Evolutionary conservation across 2,113 vertebrate genomes (phyloP).

Genomic region (Pomatostomus ruficeps): DNA sequence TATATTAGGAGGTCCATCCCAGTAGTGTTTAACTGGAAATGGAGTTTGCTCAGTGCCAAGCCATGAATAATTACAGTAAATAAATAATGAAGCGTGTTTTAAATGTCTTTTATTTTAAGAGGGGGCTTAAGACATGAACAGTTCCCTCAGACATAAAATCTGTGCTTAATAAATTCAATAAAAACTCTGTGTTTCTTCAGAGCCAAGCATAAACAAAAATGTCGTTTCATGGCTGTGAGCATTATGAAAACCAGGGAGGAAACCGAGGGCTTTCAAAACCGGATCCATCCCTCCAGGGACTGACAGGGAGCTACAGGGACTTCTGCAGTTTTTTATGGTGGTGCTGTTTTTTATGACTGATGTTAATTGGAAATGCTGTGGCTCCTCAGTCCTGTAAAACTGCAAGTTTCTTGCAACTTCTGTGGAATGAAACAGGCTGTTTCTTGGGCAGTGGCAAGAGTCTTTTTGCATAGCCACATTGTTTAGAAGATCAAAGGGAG

Average conservation of each 20-base stretch:
- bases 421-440: background rate
- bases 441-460: background rate
- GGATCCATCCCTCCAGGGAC: background rate
- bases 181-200: background rate
- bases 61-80: conserved; percentile 1
- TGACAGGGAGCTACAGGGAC: background rate
- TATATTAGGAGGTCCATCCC: background rate
- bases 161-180: background rate
- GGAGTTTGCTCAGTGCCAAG: background rate
- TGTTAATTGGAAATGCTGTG: background rate
- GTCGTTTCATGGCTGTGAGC: background rate
- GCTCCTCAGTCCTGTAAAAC: background rate
- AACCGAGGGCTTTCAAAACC: background rate
- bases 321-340: background rate
- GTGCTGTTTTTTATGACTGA: background rate
- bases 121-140: background rate
- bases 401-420: background rate
- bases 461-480: background rate
- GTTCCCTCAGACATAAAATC: background rate
- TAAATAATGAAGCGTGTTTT: background rate
- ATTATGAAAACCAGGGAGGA: background rate
- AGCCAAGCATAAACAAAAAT: background rate
- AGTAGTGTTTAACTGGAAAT: conserved; percentile 30
- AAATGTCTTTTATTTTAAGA: background rate
- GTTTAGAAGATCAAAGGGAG: background rate